phyloP scores from a whole-genome alignment of 2,888 invertebrate species.

The Cataglyphis altisquamis region DNA sequence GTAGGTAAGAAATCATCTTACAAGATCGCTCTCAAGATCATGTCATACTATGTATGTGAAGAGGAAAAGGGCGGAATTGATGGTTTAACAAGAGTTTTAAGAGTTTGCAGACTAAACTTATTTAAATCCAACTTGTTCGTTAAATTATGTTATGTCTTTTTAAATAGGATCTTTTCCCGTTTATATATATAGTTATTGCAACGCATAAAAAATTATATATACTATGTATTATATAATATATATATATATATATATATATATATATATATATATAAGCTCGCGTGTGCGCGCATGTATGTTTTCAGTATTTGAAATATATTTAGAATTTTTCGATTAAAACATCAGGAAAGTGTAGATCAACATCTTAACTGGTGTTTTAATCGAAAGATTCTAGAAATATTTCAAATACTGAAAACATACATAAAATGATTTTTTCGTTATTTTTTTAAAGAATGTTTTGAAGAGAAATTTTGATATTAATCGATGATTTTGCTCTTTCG shows the following conservation, averaged over 20 bases:
- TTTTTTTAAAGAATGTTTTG: too few species aligned
- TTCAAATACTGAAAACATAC: neutral
- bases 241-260: neutral
- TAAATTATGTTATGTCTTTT: neutral
- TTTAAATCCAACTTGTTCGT: neutral
- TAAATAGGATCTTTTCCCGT: neutral
- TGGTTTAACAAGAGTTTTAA: neutral
- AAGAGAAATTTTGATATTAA: too few species aligned
- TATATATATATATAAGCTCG: neutral
- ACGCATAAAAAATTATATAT: neutral
- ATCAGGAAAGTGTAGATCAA: too few species aligned
- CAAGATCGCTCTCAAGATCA: neutral
- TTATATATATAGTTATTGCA: neutral
- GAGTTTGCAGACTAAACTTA: neutral
- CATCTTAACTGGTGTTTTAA: too few species aligned
- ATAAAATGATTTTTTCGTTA: too few species aligned
- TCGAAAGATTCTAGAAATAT: too few species aligned
- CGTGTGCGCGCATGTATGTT: neutral
- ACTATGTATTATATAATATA: neutral
- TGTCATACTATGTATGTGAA: neutral
- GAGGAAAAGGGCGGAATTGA: neutral
- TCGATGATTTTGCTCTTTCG: too few species aligned
- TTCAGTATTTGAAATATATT: neutral
- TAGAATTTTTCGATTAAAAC: too few species aligned
- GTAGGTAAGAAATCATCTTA: conserved; percentile 75